Evolutionary conservation across 1,140 invertebrate species (phyloP).

Genomic region (Globodera rostochiensis): DNA sequence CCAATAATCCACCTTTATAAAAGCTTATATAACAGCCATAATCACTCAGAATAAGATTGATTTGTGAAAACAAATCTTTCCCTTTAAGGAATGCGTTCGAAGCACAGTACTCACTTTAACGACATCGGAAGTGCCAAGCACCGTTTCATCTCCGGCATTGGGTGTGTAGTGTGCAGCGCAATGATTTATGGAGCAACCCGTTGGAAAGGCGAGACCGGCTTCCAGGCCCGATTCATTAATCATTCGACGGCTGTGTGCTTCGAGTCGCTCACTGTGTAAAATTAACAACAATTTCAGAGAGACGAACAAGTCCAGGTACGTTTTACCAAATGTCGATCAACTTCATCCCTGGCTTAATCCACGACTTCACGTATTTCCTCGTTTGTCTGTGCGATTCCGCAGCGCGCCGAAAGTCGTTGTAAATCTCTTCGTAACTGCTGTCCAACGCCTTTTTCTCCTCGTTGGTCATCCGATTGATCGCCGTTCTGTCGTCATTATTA

Average conservation of each 20-base stretch:
- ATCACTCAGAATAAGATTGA: too few species aligned
- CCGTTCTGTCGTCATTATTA: slow-evolving; percentile 55
- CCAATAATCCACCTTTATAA: too few species aligned
- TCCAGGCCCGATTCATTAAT: slow-evolving; percentile 93
- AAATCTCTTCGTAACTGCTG: slow-evolving; percentile 75
- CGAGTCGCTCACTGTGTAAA: slow-evolving; percentile 79
- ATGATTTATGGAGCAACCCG: slow-evolving; percentile 95
- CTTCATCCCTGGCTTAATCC: slow-evolving; percentile 95
- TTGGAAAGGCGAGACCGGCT: slow-evolving; percentile 96
- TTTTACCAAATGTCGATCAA: slow-evolving; percentile 93
- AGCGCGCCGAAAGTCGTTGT: slow-evolving; percentile 87
- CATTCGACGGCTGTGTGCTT: slow-evolving; percentile 83
- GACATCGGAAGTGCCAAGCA: slow-evolving; percentile 92
- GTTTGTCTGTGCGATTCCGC: slow-evolving; percentile 96
- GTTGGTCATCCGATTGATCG: slow-evolving; percentile 69
- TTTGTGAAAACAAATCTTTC: too few species aligned
- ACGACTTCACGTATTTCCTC: slow-evolving; percentile 82
- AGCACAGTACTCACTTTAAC: slow-evolving; percentile 73
- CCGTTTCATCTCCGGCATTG: slow-evolving; percentile 93
- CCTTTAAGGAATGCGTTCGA: too few species aligned
- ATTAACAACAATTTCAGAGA: not conserved
- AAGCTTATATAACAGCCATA: too few species aligned
- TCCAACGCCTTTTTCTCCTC: slow-evolving; percentile 82
- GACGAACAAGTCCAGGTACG: not conserved
- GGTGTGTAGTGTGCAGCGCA: slow-evolving; percentile 99